Evolutionary conservation across 2,797 vertebrate species (phyloP).

Genomic region (Mus spretus): DNA sequence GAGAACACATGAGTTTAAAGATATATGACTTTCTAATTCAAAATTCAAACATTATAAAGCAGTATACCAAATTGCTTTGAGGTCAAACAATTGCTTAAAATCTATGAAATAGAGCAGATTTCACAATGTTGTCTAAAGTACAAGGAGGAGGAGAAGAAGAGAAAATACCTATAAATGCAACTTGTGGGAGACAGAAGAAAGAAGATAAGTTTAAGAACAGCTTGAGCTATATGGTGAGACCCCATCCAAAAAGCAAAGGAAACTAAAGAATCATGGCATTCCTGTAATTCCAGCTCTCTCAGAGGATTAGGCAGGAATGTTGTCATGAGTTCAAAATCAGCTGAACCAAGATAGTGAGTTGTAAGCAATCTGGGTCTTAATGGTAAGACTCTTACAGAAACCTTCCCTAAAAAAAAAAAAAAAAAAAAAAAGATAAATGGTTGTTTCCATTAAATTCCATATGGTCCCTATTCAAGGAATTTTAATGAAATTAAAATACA

Average conservation of each 20-base stretch:
- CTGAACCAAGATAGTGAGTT: not conserved
- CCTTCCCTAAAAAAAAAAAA: not conserved
- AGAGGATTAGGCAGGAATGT: not conserved
- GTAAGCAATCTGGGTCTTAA: not conserved
- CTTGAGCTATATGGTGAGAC: not conserved
- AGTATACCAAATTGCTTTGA: slow-evolving; percentile 18
- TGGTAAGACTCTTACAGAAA: not conserved
- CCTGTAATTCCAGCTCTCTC: not conserved
- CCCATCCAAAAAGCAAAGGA: not conserved
- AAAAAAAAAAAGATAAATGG: not conserved
- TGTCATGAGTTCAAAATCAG: not conserved
- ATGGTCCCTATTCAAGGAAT: not conserved
- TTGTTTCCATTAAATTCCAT: slow-evolving; percentile 1
- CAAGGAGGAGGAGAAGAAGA: not conserved
- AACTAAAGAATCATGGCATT: not conserved
- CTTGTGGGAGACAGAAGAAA: not conserved
- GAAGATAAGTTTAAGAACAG: not conserved
- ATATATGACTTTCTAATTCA: not conserved
- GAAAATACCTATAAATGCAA: not conserved
- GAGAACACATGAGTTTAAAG: slow-evolving; percentile 45
- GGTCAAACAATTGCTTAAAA: slow-evolving; percentile 42
- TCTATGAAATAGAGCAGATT: slow-evolving; percentile 6
- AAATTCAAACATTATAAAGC: not conserved
- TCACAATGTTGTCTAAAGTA: not conserved
- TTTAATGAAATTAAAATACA: slow-evolving; percentile 13